A percentile compares a stretch with the other conserved stretches of the same genome.
These are phyloP conservation scores for Takifugu ocellatus DNA, from an alignment of 2,797 vertebrate species.

Conservation along the genomic window DNA sequence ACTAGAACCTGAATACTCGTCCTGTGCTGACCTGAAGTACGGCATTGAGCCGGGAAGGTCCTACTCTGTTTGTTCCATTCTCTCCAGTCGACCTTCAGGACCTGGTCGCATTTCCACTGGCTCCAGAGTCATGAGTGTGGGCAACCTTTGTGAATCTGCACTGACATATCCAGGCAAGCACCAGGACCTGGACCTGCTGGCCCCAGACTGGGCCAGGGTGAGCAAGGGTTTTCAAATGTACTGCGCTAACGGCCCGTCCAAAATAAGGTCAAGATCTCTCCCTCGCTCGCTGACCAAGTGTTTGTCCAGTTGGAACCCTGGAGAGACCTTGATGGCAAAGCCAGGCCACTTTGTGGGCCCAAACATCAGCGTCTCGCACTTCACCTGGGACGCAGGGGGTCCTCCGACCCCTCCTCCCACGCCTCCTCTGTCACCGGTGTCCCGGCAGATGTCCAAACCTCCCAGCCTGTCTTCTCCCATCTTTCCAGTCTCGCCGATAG, in stretches of 20 bases:
- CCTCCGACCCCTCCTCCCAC: constrained; percentile 75
- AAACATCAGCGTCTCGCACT: constrained; percentile 41
- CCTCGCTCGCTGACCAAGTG: constrained; percentile 60
- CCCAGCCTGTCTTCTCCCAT: constrained; percentile 55
- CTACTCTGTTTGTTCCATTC: constrained; percentile 73
- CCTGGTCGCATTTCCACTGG: constrained; percentile 77
- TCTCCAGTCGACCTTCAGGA: constrained; percentile 71
- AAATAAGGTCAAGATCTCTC: constrained; percentile 64
- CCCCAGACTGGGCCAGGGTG: constrained; percentile 23
- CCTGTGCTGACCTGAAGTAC: constrained; percentile 76
- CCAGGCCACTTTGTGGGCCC: constrained; percentile 33
- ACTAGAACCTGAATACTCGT: constrained; percentile 33
- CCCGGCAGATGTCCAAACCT: constrained; percentile 63
- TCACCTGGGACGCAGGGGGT: constrained; percentile 57
- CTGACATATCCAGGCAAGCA: constrained; percentile 23
- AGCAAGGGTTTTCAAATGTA: constrained; percentile 2
- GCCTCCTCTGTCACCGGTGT: constrained; percentile 62
- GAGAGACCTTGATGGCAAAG: constrained; percentile 18
- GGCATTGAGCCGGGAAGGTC: constrained; percentile 72
- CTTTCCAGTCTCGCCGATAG: constrained; percentile 35
- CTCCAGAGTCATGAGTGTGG: constrained; percentile 66
- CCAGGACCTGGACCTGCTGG: constrained; percentile 27
- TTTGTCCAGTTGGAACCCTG: constrained; percentile 55
- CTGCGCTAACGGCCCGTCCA: constrained; percentile 27
- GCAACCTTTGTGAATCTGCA: constrained; percentile 57